Base-by-base conservation (phyloP, 2,888 invertebrate genomes). In the Gisinianus flammeolus region DNA sequence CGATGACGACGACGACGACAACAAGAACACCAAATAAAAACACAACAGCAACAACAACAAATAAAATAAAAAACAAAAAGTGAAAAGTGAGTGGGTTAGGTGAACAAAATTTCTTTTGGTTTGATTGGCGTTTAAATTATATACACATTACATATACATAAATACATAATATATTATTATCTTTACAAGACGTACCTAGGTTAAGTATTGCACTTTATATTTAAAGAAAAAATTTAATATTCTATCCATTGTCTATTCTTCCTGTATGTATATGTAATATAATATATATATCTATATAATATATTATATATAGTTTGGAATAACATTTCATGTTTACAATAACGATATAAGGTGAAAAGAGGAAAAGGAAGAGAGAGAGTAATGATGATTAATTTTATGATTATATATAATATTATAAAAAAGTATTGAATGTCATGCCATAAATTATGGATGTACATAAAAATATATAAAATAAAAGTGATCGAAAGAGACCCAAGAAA, bases 181-280 rank as follows among this genome's bases (percentile, higher is more conserved):
- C 10, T 19, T 24, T 5, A 30, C 16, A 66, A 24, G 30, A 10
- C 66, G 66, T 66, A 66, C 66, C 66, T 66, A 66, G 66, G 66
- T 66, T 66, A 66, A 66, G 31, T 66, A 33, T 31, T 66, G 66
- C 66, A 66, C 66, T 66, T 66, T 31, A 66, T 66, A 66, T 31
- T 62, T 62, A 66, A 30, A 31, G 28, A 31, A 66, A 30, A 31
- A 66, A 30, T 24, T 66, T 26, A 26, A 66, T 31, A n/a, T 33
- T 12, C 66, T 33, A 66, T 66, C 66, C 66, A 31, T 31, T 66
- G 31, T 31, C 33, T 33, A 66, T 66, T 26, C 66, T n/a, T n/a
- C 56, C 24, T 56, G 19, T 56, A 56, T 22, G 16, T 66, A 26
- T 31, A 31, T 26, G 31, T 28, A 64, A 26, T 16, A n/a, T 22